Base-by-base conservation (phyloP, 1,140 invertebrate species). In the Eufriesea mexicana region DNA sequence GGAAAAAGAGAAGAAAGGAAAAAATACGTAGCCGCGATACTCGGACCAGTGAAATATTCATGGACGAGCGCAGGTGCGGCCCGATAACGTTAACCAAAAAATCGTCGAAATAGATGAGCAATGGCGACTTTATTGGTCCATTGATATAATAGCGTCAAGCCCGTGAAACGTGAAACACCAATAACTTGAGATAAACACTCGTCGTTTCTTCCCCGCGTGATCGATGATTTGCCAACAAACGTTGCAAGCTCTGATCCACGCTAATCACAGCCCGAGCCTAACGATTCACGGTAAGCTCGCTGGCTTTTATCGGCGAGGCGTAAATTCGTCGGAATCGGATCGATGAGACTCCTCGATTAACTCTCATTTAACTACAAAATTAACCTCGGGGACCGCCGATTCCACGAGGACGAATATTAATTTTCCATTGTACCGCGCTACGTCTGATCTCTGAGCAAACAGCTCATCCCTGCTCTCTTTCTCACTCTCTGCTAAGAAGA, bases 341-440 rank as follows among this genome's bases (percentile, higher is more conserved):
- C 77, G 77, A 68, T 84, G 73, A 84, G 74, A 83, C 62, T 57
- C 57, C 57, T 20, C 61, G 81, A 71, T 83, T 75, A 79, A 86
- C 76, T 66, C 79, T 68, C 23, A 75, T 74, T 73, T 74, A 73
- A 61, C 78, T 83, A 84, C 57, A 47, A 42, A 74, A 67, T 79
- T 86, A 79, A 86, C 47, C 73, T 57, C 35, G n/a, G 57, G 54
- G 72, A 75, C 64, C 7, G 42, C n/a, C 8, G 51, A 12, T n/a
- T 20, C 54, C 28, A 35, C 35, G 35, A 35, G 35, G 35, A 35
- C 25, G 72, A 55, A 55, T 55, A 66, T 81, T 66, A 87, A 83
- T 70, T 86, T 71, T 54, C 25, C 74, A 66, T 79, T 83, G 71
- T 73, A 12, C 35, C 54, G 67, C 9, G 7, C 28, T 25, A 47